These are phyloP conservation scores for Toxostoma redivivum DNA, from an alignment of 2,113 vertebrate species.

Conservation along the genomic window DNA sequence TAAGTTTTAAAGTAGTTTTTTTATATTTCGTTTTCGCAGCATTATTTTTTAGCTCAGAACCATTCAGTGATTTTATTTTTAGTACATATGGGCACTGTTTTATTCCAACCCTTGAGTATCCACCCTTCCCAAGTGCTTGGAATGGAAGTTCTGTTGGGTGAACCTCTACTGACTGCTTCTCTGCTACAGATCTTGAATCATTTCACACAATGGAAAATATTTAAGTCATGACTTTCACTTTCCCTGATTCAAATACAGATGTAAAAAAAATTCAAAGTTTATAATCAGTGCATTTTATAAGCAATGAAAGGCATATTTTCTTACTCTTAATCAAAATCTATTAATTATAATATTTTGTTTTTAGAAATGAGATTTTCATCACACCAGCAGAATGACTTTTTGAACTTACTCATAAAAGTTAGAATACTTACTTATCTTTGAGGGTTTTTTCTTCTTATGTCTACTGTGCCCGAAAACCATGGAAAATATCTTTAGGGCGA, in stretches of 20 bases:
- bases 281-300: not conserved
- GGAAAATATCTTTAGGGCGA: not conserved
- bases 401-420: conserved; percentile 9
- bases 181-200: not conserved
- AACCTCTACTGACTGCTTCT: not conserved
- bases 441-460: not conserved
- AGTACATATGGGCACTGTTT: not conserved
- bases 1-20: not conserved
- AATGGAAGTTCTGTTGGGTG: not conserved
- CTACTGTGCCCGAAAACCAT: not conserved
- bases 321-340: conserved; percentile 8
- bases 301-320: not conserved
- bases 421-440: conserved; percentile 43
- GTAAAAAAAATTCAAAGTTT: not conserved
- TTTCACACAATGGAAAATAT: not conserved
- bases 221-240: not conserved
- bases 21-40: not conserved
- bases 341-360: not conserved
- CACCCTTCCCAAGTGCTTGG: not conserved
- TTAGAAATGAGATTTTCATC: conserved; percentile 51
- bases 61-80: not conserved
- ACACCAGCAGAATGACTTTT: conserved; percentile 22
- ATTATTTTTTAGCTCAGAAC: not conserved
- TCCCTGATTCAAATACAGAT: not conserved
- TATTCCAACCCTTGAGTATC: not conserved